Evolutionary conservation across 2,113 vertebrate genomes (phyloP).

Genomic region (Anguilla japonica): DNA sequence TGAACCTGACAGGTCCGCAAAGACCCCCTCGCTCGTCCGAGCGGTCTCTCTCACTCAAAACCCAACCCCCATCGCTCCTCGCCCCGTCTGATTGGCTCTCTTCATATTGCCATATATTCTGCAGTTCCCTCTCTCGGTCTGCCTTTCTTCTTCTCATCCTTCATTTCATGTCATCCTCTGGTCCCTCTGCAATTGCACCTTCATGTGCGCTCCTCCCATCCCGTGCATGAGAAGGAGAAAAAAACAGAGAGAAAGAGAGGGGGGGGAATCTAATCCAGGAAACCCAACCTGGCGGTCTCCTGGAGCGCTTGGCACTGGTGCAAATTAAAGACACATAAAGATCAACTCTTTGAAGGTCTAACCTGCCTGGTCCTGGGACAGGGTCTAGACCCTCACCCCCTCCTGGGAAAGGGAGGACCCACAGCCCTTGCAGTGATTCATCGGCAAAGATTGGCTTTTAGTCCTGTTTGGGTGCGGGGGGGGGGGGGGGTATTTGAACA

Average conservation of each 20-base stretch:
- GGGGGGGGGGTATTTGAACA: background rate
- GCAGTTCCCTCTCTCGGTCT: too few relatives aligned
- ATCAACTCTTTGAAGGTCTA: constrained; percentile 21
- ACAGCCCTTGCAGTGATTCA: background rate
- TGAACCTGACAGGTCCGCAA: too few relatives aligned
- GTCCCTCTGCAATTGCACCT: background rate
- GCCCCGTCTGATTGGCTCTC: background rate
- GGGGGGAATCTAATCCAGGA: constrained; percentile 47
- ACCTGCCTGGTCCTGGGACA: constrained; percentile 20
- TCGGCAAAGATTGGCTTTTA: background rate
- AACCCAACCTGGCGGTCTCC: constrained; percentile 6
- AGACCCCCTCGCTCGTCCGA: too few relatives aligned
- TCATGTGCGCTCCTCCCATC: background rate
- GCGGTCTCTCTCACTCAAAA: background rate
- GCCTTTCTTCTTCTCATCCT: background rate
- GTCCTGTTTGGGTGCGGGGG: background rate
- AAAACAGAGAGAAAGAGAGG: constrained; percentile 54
- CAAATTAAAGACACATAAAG: constrained; percentile 50
- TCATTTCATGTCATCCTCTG: background rate
- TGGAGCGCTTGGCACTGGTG: background rate
- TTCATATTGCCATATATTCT: background rate
- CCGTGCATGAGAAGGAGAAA: constrained; percentile 8
- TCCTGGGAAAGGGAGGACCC: too few relatives aligned
- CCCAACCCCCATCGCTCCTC: background rate
- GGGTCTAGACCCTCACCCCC: too few relatives aligned